Percentiles rank a stretch among this genome's conserved stretches.
Evolutionary conservation across 1,140 invertebrate genomes (phyloP).

Genomic region (Zaprionus africanus): DNA sequence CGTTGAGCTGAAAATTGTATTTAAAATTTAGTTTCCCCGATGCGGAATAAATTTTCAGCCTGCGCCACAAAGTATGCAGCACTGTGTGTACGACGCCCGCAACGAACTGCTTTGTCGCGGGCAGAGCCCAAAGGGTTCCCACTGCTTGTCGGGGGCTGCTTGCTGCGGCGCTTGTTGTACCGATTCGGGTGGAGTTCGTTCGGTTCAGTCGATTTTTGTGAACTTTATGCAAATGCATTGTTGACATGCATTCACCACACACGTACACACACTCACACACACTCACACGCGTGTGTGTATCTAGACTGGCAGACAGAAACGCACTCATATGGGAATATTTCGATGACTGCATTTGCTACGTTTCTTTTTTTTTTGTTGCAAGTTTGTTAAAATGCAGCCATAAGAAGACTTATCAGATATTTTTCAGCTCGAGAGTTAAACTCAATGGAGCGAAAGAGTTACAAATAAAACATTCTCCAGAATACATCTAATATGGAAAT

Average conservation of each 20-base stretch:
- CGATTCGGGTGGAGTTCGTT: conserved; percentile 37
- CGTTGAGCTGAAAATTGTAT: conserved; percentile 74
- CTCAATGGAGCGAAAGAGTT: conserved; percentile 39
- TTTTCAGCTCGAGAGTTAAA: conserved; percentile 31
- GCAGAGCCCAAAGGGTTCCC: conserved; percentile 3
- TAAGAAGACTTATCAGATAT: conserved; percentile 41
- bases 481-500: conserved; percentile 31
- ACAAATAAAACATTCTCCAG: conserved; percentile 21
- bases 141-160: conserved; percentile 30
- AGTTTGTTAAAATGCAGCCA: conserved; percentile 26
- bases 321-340: conserved; percentile 29
- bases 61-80: conserved; percentile 55
- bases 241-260: conserved; percentile 50
- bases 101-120: conserved; percentile 33
- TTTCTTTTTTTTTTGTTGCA: conserved; percentile 6
- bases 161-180: conserved; percentile 36
- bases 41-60: conserved; percentile 7
- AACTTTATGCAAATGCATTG: conserved; percentile 78
- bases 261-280: conserved; percentile 29
- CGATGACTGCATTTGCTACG: conserved; percentile 38
- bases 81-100: conserved; percentile 28
- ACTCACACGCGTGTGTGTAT: conserved; percentile 2
- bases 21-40: conserved; percentile 57
- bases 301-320: not conserved
- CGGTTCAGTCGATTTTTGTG: conserved; percentile 37